Base-by-base conservation (phyloP, 2,113 vertebrate genomes). In the Collichthys lucidus region DNA sequence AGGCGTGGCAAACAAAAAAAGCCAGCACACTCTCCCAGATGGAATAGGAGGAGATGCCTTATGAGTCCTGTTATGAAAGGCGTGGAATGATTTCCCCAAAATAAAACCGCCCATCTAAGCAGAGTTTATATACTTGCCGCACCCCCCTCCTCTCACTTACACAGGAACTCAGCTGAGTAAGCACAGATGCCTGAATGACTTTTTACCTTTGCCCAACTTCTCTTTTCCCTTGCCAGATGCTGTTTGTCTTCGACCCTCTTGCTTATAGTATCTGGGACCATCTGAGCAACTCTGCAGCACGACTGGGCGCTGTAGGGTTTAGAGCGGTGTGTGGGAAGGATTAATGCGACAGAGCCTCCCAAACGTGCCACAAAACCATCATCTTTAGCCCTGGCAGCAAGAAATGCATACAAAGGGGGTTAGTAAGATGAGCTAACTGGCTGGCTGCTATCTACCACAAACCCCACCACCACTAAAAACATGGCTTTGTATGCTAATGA, bases 401-500 rank as follows among this genome's bases (percentile, higher is more conserved):
- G 83, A 77, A 88, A 73, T 40, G 19, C 70, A 74, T 88, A 92
- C 89, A 88, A 88, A 91, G 79, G 83, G 80, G 69, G 78, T 92
- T 84, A 86, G 86, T 59, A 63, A 82, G 89, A 89, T 85, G 89
- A 91, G 88, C 91, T 83, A 83, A 89, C 74, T 67, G 75, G 83
- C 81, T 86, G 82, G 47, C 84, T 80, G 83, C 65, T 86, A 90
- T 88, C 87, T 83, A 63, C 72, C 63, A 53, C 73, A 62, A 68
- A 50, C 60, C 84, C 77, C 85, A 5, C 77, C 53, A 68, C 77
- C 79, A 88, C 85, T 83, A 89, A 79, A 79, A 90, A 86, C 86
- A 83, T 74, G 82, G 77, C 77, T 93, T 83, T 88, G 88, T 92
- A 93, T 94, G 91, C 85, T 92, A 94, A 95, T 94, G 91, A 94